These are phyloP conservation scores for Tauraco hartlaubi DNA, from an alignment of 2,797 vertebrate species.

Conservation along the genomic window DNA sequence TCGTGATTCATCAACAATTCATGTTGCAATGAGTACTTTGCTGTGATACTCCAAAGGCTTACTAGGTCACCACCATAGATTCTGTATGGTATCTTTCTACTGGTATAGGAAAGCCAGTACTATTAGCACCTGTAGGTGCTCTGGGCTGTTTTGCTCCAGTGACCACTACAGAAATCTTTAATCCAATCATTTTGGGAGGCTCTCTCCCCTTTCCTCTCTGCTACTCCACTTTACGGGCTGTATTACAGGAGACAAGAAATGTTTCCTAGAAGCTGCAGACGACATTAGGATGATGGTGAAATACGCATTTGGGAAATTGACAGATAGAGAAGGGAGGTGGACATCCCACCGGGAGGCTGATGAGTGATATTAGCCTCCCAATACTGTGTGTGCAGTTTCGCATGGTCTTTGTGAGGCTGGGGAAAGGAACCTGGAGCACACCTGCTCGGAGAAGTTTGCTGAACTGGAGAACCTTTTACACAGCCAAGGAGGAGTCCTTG, in stretches of 20 bases:
- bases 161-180: neutral
- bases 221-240: neutral
- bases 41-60: neutral
- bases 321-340: neutral
- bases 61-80: neutral
- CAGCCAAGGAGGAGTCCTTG: rapidly evolving
- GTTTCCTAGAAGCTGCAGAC: neutral
- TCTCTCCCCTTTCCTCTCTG: neutral
- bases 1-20: neutral
- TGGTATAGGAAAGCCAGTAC: neutral
- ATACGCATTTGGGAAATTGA: neutral
- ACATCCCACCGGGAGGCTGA: neutral
- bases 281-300: neutral
- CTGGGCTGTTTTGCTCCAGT: neutral
- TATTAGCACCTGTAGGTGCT: neutral
- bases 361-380: neutral
- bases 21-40: neutral
- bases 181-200: neutral
- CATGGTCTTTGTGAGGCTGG: neutral
- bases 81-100: neutral
- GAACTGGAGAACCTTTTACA: neutral
- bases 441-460: neutral
- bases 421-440: neutral
- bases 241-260: neutral
- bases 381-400: neutral